Evolutionary conservation across 2,888 invertebrate species (phyloP), one percentile per base, ranked within the genome.

Genomic region (Danaus chrysippus): DNA sequence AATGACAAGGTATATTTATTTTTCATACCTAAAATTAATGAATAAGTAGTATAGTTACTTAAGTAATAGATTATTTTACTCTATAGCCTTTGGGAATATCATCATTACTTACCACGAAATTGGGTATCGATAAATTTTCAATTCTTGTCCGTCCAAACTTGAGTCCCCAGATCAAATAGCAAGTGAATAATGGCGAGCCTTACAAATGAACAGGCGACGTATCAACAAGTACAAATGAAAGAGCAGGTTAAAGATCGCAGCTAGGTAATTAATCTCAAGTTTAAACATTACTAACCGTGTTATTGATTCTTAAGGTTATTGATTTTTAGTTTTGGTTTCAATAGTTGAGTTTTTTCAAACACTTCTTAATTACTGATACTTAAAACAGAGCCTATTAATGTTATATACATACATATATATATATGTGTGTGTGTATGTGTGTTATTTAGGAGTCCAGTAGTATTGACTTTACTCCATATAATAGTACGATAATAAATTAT

Each of bases 151-250:
- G 10, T 17, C 49, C 49, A 17, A 49, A 17, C 17, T 17, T 10
- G 46, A 49, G 17, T 57, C 54, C 53, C 64, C 59, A 62, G 68
- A 63, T 67, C 67, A 61, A 72, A 71, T 76, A 70, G 67, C 67
- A 56, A 64, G 70, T 73, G 70, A 73, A 73, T 76, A 76, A 76
- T 76, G 73, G 69, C 67, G 60, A 10, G 68, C 56, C 65, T 67
- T 57, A 72, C 68, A 75, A 76, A 76, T 76, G 73, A 66, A 70
- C 66, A 59, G 62, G 62, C 64, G 71, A 71, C 68, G 70, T 69
- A 71, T 64, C 67, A 69, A 71, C 64, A 54, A 12, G 68, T 73
- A 76, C 68, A 73, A 76, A 76, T 71, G 76, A 67, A 59, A 46
- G 62, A 59, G 56, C 58, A 63, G 77, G 64, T 73, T 73, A 65